Base-by-base conservation (phyloP, 2,113 vertebrate species). In the Aegotheles bennettii region DNA sequence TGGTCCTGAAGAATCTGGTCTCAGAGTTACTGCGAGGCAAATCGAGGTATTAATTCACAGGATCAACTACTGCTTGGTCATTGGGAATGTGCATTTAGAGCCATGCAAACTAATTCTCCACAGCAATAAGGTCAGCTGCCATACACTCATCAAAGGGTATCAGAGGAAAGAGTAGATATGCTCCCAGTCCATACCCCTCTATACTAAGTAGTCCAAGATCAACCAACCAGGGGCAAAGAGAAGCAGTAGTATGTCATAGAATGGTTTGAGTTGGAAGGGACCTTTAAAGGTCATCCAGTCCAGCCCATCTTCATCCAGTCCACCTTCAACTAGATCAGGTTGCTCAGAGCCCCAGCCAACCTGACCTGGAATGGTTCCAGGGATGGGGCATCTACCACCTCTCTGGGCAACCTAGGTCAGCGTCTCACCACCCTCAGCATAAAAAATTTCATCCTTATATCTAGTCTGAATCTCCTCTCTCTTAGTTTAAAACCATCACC, bases 181-280 rank as follows among this genome's bases (percentile, higher is more conserved):
- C 26, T 60, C 38, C n/a, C 47, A 16, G 35, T 48, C 54, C 35
- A 11, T 8, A 14, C 3, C 10, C 10, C 3, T 0, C 9, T 12
- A 11, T 1, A 13, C 33, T 7, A n/a, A 26, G 33, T 2, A 43
- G 65, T 16, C 15, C 50, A 53, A 0, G 0, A 18, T 76, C 31
- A 9, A 4, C 8, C 11, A 61, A 43, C 9, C 3, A 25, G 13
- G 9, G n/a, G 9, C 12, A 17, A 76, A 60, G 57, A 77, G 28
- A 71, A 65, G 36, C 2, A 67, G 25, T 3, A 57, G 4, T 21
- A 40, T 47, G 59, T 53, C 2, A 4, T 3, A 61, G 35, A 28
- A 19, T 54, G 47, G 47, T 24, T 48, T 50, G 6, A 47, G 16
- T 24, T 36, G 45, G 82, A 60, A 93, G 47, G 5, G 24, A 84